Evolutionary conservation across 2,113 vertebrate genomes (phyloP).

Genomic region (Struthio camelus): DNA sequence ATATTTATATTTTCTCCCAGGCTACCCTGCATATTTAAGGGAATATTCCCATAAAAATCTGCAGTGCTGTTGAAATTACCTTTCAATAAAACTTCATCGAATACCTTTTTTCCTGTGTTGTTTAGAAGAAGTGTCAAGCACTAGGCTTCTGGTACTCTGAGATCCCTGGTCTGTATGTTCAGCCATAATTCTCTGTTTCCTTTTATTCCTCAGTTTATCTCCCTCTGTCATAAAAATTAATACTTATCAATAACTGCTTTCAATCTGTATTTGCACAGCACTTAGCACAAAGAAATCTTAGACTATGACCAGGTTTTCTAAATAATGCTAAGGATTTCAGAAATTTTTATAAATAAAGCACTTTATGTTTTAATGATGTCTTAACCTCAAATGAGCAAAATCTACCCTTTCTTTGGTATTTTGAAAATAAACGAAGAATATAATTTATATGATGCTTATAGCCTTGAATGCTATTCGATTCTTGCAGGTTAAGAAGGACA

Average conservation of each 20-base stretch:
- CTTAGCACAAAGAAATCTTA: not conserved
- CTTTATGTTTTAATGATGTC: not conserved
- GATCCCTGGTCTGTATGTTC: not conserved
- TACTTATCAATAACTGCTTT: not conserved
- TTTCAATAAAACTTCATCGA: not conserved
- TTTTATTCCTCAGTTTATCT: not conserved
- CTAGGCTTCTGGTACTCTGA: not conserved
- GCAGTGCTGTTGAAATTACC: not conserved
- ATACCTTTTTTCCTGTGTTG: not conserved
- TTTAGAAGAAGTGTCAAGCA: not conserved
- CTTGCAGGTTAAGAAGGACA: not conserved
- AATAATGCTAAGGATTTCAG: not conserved
- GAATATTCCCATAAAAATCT: not conserved
- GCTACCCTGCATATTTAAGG: not conserved
- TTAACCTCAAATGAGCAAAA: not conserved
- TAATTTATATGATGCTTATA: not conserved
- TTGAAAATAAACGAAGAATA: not conserved
- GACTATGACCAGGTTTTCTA: not conserved
- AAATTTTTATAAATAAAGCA: not conserved
- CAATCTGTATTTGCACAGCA: rapidly evolving
- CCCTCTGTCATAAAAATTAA: not conserved
- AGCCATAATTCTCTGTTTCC: not conserved
- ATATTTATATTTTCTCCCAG: not conserved
- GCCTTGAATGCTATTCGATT: not conserved
- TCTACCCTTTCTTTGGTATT: not conserved